phyloP scores from a whole-genome alignment of 1,140 invertebrate genomes.

The Hyles vespertilio region DNA sequence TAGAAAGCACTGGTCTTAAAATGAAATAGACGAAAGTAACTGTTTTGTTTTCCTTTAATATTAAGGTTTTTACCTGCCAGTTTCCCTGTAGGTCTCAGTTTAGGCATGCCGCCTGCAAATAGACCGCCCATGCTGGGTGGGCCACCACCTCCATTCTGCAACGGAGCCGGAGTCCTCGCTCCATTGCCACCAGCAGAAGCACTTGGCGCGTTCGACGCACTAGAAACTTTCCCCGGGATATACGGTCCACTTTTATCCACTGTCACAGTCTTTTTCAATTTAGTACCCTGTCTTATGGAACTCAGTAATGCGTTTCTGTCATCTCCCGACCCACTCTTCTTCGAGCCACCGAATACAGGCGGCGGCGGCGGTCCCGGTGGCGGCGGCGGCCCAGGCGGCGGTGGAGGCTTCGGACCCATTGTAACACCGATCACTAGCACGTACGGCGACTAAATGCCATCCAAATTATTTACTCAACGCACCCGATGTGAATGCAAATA shows the following conservation, averaged over 20 bases:
- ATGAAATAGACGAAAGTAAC: too few relatives aligned
- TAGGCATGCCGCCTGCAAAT: conserved; percentile 92
- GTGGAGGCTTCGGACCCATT: conserved; percentile 67
- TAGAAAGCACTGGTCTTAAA: too few relatives aligned
- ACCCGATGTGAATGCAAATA: conserved; percentile 14
- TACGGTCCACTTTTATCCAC: conserved; percentile 91
- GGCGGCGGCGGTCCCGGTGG: conserved; percentile 79
- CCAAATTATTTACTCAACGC: conserved; percentile 13
- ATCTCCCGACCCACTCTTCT: conserved; percentile 70
- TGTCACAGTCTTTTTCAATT: conserved; percentile 90
- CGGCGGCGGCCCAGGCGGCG: conserved; percentile 77
- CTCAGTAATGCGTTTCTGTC: conserved; percentile 83
- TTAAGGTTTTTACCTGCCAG: conserved; percentile 46
- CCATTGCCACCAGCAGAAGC: conserved; percentile 46
- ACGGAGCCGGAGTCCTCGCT: conserved; percentile 59
- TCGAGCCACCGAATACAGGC: conserved; percentile 78
- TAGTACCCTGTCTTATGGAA: conserved; percentile 88
- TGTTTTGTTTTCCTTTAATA: background rate
- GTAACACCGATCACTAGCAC: conserved; percentile 16
- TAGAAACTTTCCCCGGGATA: conserved; percentile 78
- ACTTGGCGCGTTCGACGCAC: conserved; percentile 38
- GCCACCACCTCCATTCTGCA: conserved; percentile 71
- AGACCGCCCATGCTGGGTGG: conserved; percentile 83
- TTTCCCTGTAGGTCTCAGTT: conserved; percentile 85
- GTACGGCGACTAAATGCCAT: conserved; percentile 41